Evolutionary conservation across 2,888 invertebrate species (phyloP), one percentile per base, ranked within the genome.

Genomic region (Phytoseiulus persimilis): DNA sequence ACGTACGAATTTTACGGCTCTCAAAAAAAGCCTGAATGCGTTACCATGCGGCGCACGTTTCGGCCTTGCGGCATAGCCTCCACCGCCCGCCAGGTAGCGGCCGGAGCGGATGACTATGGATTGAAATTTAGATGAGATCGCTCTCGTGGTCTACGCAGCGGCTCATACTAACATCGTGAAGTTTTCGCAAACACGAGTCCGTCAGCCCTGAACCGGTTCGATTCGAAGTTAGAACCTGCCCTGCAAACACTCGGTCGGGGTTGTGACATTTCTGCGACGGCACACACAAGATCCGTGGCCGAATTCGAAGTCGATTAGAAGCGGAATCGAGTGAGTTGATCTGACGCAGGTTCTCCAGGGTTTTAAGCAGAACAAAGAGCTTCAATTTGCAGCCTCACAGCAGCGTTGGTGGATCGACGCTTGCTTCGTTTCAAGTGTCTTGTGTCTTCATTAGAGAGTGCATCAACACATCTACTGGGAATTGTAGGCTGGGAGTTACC

Each of bases 401-500:
- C 18, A 65, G 28, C 65, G 18, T 6, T 14, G 65, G 65, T 28
- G 28, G 65, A 65, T 65, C 65, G 65, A 28, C 9, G 28, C 65
- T 65, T 14, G 65, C 65, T 65, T 65, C 65, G 65, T 65, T 65
- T 65, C 65, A 65, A 65, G 65, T 65, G 65, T 65, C 65, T 65
- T 65, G 65, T 65, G 65, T 65, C 65, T 65, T 65, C 65, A 65
- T 65, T 65, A 65, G 65, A 65, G 65, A 65, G 65, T 65, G 65
- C 65, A 65, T 65, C 65, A 65, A 65, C 65, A 65, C 65, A 65
- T 65, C 65, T 65, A 65, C 65, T 65, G 65, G 65, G 65, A 65
- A 65, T 65, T 65, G 65, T 65, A 23, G 65, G 65, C 65, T 65
- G 14, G 65, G 65, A 65, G 65, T 65, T 65, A 28, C 65, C 65